A percentile compares a stretch with the other conserved stretches of the same genome.
Conservation (phyloP, 2,797 vertebrate species). For the Propithecus perrieri region DNA sequence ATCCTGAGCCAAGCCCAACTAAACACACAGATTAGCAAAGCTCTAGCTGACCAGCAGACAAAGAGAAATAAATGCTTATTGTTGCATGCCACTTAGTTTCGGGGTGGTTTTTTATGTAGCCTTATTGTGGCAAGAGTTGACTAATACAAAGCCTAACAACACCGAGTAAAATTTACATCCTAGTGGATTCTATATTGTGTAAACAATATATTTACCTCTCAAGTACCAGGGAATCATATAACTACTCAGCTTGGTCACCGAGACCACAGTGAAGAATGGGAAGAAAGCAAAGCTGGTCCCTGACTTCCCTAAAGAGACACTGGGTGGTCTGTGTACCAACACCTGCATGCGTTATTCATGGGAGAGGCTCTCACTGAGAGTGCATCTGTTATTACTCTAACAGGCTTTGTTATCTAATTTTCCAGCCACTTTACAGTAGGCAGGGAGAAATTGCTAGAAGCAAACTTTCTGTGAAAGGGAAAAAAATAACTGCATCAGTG, state of each 20-base stretch:
- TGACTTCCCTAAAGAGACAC: neutral
- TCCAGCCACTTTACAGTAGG: neutral
- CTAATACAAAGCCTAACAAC: neutral
- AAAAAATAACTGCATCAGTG: conserved; percentile 6
- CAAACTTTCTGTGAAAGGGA: conserved; percentile 11
- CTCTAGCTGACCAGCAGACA: neutral
- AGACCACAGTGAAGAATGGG: neutral
- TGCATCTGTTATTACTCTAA: neutral
- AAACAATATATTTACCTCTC: neutral
- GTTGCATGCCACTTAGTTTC: neutral
- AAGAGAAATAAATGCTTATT: neutral
- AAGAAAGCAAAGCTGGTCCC: neutral
- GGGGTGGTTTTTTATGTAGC: neutral
- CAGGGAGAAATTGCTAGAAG: conserved; percentile 8
- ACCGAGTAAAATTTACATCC: neutral
- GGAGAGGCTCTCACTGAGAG: neutral
- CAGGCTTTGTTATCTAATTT: neutral
- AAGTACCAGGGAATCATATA: neutral
- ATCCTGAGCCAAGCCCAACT: neutral
- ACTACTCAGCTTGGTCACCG: neutral
- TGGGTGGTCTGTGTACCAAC: neutral
- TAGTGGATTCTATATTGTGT: neutral
- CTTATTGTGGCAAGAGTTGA: neutral
- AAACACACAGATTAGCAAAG: neutral
- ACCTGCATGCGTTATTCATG: neutral